Evolutionary conservation across 2,797 vertebrate genomes (phyloP).

Genomic region (Ciconia nigra): DNA sequence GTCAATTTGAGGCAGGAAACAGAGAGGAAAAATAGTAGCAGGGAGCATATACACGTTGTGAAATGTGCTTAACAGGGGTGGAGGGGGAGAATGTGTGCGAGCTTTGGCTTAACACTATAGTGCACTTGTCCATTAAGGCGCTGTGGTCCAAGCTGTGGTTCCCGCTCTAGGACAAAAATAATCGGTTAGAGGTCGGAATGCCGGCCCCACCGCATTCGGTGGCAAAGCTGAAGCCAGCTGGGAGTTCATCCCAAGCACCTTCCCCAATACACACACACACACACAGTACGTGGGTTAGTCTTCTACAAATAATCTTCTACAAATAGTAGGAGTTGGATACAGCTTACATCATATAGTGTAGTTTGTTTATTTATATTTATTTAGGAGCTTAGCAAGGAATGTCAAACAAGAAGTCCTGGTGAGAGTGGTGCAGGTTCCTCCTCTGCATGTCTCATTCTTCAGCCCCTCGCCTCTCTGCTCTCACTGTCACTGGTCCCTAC

Average conservation of each 20-base stretch:
- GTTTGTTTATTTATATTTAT: background rate
- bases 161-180: background rate
- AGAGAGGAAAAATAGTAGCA: conserved; percentile 10
- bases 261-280: background rate
- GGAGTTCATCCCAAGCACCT: background rate
- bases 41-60: background rate
- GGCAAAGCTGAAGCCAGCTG: background rate
- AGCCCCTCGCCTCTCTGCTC: background rate
- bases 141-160: background rate
- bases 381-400: background rate
- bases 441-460: background rate
- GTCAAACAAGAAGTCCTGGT: background rate
- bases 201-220: rapidly evolving
- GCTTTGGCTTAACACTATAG: background rate
- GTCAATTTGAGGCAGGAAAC: conserved; percentile 31
- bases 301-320: background rate
- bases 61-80: conserved; percentile 3
- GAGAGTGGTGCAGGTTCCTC: background rate
- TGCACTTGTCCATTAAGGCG: background rate
- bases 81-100: background rate
- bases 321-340: background rate
- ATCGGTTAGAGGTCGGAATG: background rate
- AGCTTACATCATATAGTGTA: background rate
- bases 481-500: background rate
- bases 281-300: rapidly evolving